These are phyloP conservation scores for Chaitophorus viminalis DNA, from an alignment of 2,888 invertebrate species.

Conservation along the genomic window DNA sequence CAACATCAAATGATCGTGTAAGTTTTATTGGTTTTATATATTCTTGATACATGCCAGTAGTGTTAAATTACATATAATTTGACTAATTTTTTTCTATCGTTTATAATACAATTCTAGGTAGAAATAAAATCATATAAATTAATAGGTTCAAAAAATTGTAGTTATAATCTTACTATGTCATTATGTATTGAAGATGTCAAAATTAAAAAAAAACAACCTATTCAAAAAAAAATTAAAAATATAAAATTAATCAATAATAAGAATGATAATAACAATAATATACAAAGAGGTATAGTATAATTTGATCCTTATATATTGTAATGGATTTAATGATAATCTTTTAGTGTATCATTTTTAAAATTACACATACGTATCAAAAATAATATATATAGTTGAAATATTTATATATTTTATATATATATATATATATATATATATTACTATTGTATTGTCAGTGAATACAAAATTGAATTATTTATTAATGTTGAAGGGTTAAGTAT, in stretches of 20 bases:
- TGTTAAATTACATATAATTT: not conserved
- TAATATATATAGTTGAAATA: not conserved
- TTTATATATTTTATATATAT: too few relatives aligned
- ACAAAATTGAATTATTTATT: not conserved
- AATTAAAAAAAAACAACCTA: not conserved
- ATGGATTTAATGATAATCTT: not conserved
- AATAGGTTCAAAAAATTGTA: conserved; percentile 47
- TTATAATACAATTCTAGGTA: conserved; percentile 25
- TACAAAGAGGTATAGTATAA: not conserved
- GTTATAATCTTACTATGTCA: conserved; percentile 39
- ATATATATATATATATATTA: too few relatives aligned
- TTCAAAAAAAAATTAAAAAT: not conserved
- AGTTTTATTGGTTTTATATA: not conserved
- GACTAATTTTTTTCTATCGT: not conserved
- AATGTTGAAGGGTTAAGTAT: not conserved
- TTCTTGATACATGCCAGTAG: not conserved
- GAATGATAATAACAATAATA: not conserved
- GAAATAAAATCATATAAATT: conserved; percentile 29
- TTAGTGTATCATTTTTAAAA: not conserved
- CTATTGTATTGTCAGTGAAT: too few relatives aligned
- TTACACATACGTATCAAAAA: not conserved
- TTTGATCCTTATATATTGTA: not conserved
- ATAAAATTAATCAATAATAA: conserved; percentile 16
- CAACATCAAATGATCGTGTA: conserved; percentile 32
- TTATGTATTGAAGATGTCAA: conserved; percentile 47